Evolutionary conservation across 2,797 vertebrate species (phyloP).

Genomic region (Hybognathus amarus): DNA sequence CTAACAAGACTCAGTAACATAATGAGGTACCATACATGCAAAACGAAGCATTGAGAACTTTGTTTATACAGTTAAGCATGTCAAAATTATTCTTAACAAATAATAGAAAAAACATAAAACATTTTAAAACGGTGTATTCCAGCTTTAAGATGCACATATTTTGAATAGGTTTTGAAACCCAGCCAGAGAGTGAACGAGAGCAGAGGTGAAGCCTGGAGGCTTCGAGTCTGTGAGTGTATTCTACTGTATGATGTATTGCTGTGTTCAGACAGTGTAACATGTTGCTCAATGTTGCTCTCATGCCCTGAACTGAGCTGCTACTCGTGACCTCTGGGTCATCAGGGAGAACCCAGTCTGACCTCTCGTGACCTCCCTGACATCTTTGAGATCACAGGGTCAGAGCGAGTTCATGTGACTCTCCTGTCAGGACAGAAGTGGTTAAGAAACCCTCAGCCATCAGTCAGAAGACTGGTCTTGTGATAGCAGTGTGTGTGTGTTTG

Average conservation of each 20-base stretch:
- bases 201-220: neutral
- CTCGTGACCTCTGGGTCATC: slow-evolving; percentile 4
- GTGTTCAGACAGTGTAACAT: neutral
- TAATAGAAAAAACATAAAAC: neutral
- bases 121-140: neutral
- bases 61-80: too few relatives aligned
- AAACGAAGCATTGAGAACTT: too few relatives aligned
- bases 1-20: too few relatives aligned
- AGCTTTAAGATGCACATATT: neutral
- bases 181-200: neutral
- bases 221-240: neutral
- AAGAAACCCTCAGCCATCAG: neutral
- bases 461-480: slow-evolving; percentile 76
- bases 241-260: slow-evolving; percentile 2
- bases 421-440: neutral
- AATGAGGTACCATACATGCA: too few relatives aligned
- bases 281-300: neutral
- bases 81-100: neutral
- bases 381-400: slow-evolving; percentile 38
- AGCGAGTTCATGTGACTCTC: neutral
- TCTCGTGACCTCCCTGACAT: slow-evolving; percentile 25
- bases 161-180: neutral
- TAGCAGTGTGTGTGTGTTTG: slow-evolving; percentile 55
- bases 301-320: neutral
- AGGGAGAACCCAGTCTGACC: slow-evolving; percentile 1